Base-by-base conservation (phyloP, 2,797 vertebrate genomes). In the Sebastiscus tertius region DNA sequence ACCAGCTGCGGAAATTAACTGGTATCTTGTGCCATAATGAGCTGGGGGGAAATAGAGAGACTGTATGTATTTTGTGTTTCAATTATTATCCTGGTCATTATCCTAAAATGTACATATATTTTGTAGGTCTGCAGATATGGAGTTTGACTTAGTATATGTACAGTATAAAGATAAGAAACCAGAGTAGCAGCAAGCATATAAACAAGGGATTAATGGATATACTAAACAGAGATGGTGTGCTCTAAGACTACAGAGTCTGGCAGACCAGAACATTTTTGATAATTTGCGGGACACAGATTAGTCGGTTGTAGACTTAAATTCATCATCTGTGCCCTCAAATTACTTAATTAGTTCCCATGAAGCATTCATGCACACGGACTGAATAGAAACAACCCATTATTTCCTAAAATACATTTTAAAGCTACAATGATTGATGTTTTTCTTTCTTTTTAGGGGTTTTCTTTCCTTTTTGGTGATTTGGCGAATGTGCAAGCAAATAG, bases 1-100 rank as follows among this genome's bases (percentile, higher is more conserved):
- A 86, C 68, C 77, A 88, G 80, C 83, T 81, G 80, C 65, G 63
- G 56, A 85, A 87, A 89, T 87, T 55, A 91, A 83, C 76, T 49
- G 26, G 39, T 52, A 86, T 75, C 29, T 29, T 78, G 54, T 72
- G 46, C 72, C 34, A 71, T 80, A 74, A 82, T 75, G 79, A 58
- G 27, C 56, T 69, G 34, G 13, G 11, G 39, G 55, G 24, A 83
- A 73, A 78, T 33, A 58, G 5, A 64, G 39, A 59, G 36, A 61
- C 6, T 16, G 22, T 83, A 72, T 79, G 27, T 49, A 55, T 71
- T 75, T 83, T 20, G 20, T 52, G 29, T 66, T 74, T 64, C 12
- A 81, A 67, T 66, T 31, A 70, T 78, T 49, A 58, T 54, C 20
- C n/a, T 52, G 42, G 60, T 9, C 70, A 65, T 72, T 31, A 27